Evolutionary conservation across 35 echinoderm and acorn worm species (phyloP).

Genomic region (Apostichopus californicus): DNA sequence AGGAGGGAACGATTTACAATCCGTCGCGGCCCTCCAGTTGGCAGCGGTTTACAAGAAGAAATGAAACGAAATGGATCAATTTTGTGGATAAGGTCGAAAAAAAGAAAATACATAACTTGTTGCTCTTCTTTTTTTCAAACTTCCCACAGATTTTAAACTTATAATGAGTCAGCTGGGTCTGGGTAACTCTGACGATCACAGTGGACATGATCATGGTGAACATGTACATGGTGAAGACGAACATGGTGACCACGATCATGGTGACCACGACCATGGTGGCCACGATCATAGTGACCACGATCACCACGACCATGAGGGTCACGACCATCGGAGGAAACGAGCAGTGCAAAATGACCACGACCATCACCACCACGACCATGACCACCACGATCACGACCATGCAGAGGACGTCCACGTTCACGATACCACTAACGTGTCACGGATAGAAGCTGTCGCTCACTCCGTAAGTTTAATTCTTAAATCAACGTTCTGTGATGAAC

Average conservation of each 20-base stretch:
- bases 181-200: not conserved
- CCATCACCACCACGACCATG: not conserved
- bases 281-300: not conserved
- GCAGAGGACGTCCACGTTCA: not conserved
- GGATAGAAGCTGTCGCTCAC: not conserved
- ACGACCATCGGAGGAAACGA: not conserved
- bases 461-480: not conserved
- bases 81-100: no score
- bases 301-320: not conserved
- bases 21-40: no score
- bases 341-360: not conserved
- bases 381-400: not conserved
- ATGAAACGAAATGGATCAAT: no score
- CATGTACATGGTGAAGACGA: not conserved
- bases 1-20: no score
- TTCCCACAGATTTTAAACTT: constrained; percentile 7
- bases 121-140: not conserved
- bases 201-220: not conserved
- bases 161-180: not conserved
- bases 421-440: not conserved
- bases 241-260: not conserved
- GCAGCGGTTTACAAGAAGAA: no score
- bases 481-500: not conserved
- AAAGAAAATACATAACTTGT: no score
- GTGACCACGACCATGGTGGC: no score